phyloP scores from a whole-genome alignment of 2,888 invertebrate genomes.

The Aphrophora alni region DNA sequence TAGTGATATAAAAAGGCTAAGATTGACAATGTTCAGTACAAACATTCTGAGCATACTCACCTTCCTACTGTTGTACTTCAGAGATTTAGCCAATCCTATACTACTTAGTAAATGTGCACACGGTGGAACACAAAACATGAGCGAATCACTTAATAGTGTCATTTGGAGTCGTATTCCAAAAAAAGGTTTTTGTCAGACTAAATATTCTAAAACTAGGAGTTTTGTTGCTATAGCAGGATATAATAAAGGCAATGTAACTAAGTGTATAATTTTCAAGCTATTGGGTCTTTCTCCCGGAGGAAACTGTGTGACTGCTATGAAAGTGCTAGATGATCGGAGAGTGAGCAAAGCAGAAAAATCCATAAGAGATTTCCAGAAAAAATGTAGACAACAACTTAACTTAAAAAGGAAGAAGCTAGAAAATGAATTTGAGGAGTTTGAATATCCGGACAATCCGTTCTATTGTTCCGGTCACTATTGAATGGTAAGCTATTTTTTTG shows the following conservation, averaged over 20 bases:
- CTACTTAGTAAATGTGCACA: constrained; percentile 6
- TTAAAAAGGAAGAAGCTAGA: too few relatives aligned
- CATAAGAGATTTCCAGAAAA: too few relatives aligned
- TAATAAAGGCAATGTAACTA: constrained; percentile 14
- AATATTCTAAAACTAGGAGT: constrained; percentile 3
- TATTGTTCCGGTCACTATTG: too few relatives aligned
- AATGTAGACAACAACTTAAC: too few relatives aligned
- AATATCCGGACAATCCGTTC: too few relatives aligned
- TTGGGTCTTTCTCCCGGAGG: too few relatives aligned
- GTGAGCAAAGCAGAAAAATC: too few relatives aligned
- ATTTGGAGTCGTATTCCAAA: too few relatives aligned
- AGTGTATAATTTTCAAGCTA: not conserved
- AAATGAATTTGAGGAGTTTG: too few relatives aligned
- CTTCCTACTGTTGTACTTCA: not conserved
- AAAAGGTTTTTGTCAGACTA: not conserved
- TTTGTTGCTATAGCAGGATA: not conserved
- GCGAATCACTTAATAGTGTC: constrained; percentile 14
- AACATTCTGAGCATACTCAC: not conserved
- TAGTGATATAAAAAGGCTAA: not conserved
- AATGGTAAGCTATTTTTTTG: too few relatives aligned
- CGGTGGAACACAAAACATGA: not conserved
- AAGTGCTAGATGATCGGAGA: too few relatives aligned
- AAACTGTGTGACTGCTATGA: too few relatives aligned
- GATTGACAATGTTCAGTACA: not conserved
- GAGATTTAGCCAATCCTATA: not conserved